Base-by-base conservation (phyloP, 2,888 invertebrate species). In the Cosmopolites sordidus region DNA sequence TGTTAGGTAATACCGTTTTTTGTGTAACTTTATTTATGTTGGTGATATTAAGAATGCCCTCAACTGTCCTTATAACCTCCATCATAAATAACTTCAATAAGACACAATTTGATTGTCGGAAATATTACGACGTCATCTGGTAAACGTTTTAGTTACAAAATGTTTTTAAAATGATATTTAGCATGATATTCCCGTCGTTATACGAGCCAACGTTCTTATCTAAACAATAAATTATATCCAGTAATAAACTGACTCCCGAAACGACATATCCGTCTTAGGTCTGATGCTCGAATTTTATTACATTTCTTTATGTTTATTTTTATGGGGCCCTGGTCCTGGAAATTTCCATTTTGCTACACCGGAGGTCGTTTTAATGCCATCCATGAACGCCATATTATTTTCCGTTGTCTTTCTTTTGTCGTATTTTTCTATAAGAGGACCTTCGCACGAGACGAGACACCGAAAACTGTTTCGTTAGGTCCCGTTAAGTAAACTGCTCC, bases 271-370 rank as follows among this genome's bases (percentile, higher is more conserved):
- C 33, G 11, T 33, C 8, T 5, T n/a, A 33, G 33, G 33, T 4
- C 12, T 2, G 11, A 2, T 33, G 11, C n/a, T 12, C 33, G n/a
- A 33, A 33, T 33, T 33, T 33, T 33, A 33, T 33, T 33, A 12
- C 33, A 33, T 33, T 33, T 33, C 33, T 33, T 33, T 33, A 33
- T 33, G 33, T 33, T 33, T 33, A 33, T 33, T 33, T 33, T 33
- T 33, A 33, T 33, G 33, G 33, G 12, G n/a, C 12, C n/a, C 12
- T 6, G n/a, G 33, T 33, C 33, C 11, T 33, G 33, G 33, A 33
- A 33, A 33, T 33, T 33, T 33, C 12, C 33, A 33, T 33, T 33
- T 33, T n/a, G 33, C 33, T n/a, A 33, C 33, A 33, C 33, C 33
- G 12, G 33, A 33, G 33, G 33, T 33, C 33, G n/a, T n/a, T 12